Base-by-base conservation (phyloP, 2,797 vertebrate species). In the Xerus rutilus region DNA sequence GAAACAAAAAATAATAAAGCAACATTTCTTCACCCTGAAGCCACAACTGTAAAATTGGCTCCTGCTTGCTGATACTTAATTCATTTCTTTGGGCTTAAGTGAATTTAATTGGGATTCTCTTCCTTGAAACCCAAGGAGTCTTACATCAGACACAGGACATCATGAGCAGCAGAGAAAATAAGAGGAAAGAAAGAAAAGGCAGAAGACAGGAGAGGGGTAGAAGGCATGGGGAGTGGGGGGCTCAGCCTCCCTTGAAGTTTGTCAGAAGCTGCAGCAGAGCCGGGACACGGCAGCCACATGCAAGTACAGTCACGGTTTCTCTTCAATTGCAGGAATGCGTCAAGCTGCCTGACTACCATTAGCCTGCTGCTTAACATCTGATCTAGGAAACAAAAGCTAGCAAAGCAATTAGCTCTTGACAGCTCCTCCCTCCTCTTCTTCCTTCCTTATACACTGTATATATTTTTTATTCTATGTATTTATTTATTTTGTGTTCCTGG, bases 81-180 rank as follows among this genome's bases (percentile, higher is more conserved):
- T 52, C 18, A 57, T 84, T 85, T 54, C 90, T 62, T 86, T 30
- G 1, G 23, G 78, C 6, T 62, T 85, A 84, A 91, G 45, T n/a
- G 62, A 35, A 85, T 7, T 93, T 81, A 81, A 21, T 21, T 74
- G 35, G 47, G 59, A 43, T 57, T 78, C 65, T 89, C 65, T 93
- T 74, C 74, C 69, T 78, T 52, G 43, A 20, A 83, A 90, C 39
- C 18, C 79, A 77, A 72, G 14, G 23, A 59, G 17, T 65, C 87
- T 96, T 77, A 35, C 85, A n/a, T 86, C 86, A 93, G 57, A 73
- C 54, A 52, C 4, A 77, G 79, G n/a, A 17, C 9, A 30, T 81
- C 35, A 65, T 86, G 77, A 89, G 49, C 6, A 54, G 45, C 35
- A 35, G 57, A 78, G 47, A 52, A 79, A 83, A 93, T 6, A 30